Conservation (phyloP, 1,140 invertebrate species). For the Pteromalus puparum region DNA sequence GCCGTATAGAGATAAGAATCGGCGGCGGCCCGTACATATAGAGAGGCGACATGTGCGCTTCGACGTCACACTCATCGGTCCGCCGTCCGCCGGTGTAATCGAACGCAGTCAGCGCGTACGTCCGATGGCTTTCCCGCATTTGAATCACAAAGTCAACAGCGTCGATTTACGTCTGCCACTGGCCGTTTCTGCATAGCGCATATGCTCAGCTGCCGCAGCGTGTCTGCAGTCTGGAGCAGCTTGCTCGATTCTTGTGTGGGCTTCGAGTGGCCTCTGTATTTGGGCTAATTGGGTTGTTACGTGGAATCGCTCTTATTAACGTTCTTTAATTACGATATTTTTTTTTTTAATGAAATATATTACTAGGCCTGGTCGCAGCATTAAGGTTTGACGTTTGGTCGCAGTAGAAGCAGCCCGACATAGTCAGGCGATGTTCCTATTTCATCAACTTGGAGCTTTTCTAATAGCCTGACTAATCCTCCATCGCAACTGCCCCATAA, state of each 20-base stretch:
- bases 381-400: too few species aligned
- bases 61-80: conserved; percentile 9
- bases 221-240: too few species aligned
- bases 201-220: neutral
- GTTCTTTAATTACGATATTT: neutral
- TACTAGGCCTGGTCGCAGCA: too few species aligned
- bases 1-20: conserved; percentile 5
- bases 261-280: neutral
- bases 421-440: neutral
- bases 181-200: neutral
- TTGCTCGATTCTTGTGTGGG: conserved; percentile 14
- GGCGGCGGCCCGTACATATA: neutral
- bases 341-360: too few species aligned
- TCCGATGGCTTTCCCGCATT: conserved; percentile 55
- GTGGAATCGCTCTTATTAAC: neutral
- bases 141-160: conserved; percentile 65
- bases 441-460: neutral
- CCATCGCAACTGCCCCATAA: neutral
- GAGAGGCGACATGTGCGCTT: conserved; percentile 21
- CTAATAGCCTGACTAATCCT: neutral
- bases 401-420: neutral
- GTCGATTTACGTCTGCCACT: conserved; percentile 51
- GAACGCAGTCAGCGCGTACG: conserved; percentile 6
- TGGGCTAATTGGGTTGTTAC: neutral
- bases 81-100: neutral